These are phyloP conservation scores for Dascillus cervinus DNA, from an alignment of 2,888 invertebrate genomes.

Conservation along the genomic window DNA sequence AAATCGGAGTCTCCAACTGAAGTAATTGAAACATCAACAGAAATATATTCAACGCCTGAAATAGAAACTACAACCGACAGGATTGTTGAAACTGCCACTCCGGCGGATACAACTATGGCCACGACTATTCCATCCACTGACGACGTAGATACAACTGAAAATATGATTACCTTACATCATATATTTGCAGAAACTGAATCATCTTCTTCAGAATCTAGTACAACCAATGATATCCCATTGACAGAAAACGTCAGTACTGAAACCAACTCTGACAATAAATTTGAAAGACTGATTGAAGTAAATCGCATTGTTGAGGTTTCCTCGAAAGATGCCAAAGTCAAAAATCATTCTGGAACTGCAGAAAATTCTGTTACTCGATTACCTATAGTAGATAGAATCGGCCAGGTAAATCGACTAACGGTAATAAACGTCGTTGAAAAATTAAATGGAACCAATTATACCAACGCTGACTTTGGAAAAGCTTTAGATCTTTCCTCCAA, in stretches of 20 bases:
- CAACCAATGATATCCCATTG: slow-evolving; percentile 25
- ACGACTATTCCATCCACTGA: slow-evolving; percentile 5
- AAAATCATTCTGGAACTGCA: slow-evolving; percentile 42
- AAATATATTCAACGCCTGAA: slow-evolving; percentile 1
- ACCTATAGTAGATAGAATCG: slow-evolving; percentile 57
- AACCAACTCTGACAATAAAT: slow-evolving; percentile 39
- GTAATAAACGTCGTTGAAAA: slow-evolving; percentile 61
- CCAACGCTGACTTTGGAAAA: background rate
- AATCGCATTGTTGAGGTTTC: slow-evolving; percentile 63
- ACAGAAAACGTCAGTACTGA: slow-evolving; percentile 34
- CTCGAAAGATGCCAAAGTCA: slow-evolving; percentile 55
- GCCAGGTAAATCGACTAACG: slow-evolving; percentile 61
- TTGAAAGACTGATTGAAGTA: slow-evolving; percentile 58
- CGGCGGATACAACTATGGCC: slow-evolving; percentile 5
- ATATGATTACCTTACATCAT: slow-evolving; percentile 41
- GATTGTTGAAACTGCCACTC: background rate
- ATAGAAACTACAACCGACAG: background rate
- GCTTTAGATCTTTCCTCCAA: background rate
- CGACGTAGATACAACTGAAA: background rate
- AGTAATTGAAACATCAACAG: background rate
- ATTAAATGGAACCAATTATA: slow-evolving; percentile 35
- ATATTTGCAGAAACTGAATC: slow-evolving; percentile 42
- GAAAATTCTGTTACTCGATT: slow-evolving; percentile 52
- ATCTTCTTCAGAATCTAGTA: slow-evolving; percentile 14
- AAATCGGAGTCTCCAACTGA: no score